Evolutionary conservation across 2,113 vertebrate genomes (phyloP).

Genomic region (Tetrax tetrax): DNA sequence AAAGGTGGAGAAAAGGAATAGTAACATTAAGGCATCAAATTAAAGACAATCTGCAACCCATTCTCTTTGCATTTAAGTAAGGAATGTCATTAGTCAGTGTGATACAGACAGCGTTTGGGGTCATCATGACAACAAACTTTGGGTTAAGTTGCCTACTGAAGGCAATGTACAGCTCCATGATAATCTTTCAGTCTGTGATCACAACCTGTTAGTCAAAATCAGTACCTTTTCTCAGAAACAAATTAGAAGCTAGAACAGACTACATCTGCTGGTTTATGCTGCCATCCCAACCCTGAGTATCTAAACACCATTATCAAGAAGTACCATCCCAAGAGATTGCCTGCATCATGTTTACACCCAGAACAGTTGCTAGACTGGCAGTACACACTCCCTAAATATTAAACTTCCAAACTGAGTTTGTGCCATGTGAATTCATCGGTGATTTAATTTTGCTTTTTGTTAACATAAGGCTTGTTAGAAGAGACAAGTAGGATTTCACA

Average conservation of each 20-base stretch:
- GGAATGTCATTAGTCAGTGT: background rate
- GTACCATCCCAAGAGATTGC: background rate
- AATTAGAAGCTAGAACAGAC: background rate
- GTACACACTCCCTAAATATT: background rate
- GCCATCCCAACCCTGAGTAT: background rate
- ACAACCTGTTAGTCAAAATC: background rate
- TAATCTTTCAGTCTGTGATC: background rate
- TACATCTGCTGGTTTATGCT: background rate
- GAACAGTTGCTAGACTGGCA: background rate
- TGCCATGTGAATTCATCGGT: background rate
- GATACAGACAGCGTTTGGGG: background rate
- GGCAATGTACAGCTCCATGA: background rate
- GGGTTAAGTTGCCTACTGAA: background rate
- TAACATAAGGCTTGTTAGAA: background rate
- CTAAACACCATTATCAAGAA: background rate
- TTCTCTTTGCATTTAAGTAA: background rate
- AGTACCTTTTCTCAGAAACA: background rate
- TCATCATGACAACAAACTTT: background rate
- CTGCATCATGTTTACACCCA: background rate
- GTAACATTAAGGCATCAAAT: background rate
- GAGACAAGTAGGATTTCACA: background rate
- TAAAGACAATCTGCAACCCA: background rate
- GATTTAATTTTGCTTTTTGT: background rate
- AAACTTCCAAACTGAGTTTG: background rate
- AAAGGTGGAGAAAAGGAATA: background rate